Base-by-base conservation (phyloP, 2,797 vertebrate species). In the Onychomys leucogaster region DNA sequence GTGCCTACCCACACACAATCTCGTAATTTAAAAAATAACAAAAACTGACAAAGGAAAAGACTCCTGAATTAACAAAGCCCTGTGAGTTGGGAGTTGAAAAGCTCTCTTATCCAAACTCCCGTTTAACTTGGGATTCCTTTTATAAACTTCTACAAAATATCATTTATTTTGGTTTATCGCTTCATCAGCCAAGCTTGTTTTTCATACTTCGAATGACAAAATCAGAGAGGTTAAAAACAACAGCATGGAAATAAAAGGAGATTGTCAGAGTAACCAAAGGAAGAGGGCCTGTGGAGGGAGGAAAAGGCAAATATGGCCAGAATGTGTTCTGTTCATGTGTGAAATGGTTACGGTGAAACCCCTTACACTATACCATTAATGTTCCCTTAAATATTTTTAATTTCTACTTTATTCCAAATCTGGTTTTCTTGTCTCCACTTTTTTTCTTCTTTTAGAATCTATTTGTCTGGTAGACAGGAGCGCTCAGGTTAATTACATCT, bases 401-500 rank as follows among this genome's bases (percentile, higher is more conserved):
- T 19, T 71, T 43, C 63, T 55, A 14, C 34, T 52, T 77, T 89
- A 57, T 82, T 94, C 41, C 84, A 32, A 91, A 85, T 78, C 52
- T 81, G 29, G 29, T 61, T 92, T 93, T 87, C 78, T 88, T 82
- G 17, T 80, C 29, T 90, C 49, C 10, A 21, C 91, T 63, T 85
- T 96, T 96, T 52, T 61, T 83, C 34, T 96, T 41, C 6, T n/a
- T 76, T 88, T 52, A 93, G 23, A 91, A 73, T 25, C 71, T 78
- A n/a, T 92, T 80, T 94, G 29, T 96, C 88, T 89, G 61, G 55
- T 88, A 93, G 32, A 88, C 34, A 83, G 76, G 73, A 88, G 49
- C 61, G 90, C 77, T 67, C 46, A 75, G 67, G 81, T 97, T 94
- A 95, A 96, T 97, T 95, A 86, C 52, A 88, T 41, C 46, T 57